phyloP scores from a whole-genome alignment of 2,113 vertebrate species.

The Typhlomys cinereus region DNA sequence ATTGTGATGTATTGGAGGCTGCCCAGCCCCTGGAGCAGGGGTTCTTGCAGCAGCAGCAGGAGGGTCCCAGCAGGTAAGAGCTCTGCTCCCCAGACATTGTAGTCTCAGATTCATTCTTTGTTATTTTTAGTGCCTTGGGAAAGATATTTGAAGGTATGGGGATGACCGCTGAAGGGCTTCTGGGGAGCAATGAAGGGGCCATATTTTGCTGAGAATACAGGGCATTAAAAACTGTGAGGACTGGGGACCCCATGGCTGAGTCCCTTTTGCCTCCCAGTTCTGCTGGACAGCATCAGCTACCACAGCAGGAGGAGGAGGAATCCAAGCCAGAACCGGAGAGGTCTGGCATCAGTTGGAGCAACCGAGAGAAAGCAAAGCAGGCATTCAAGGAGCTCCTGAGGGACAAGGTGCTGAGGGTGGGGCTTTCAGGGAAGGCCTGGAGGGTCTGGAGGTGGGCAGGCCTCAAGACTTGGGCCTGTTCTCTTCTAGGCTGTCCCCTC shows the following conservation, averaged over 20 bases:
- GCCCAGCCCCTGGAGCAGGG: slow-evolving; percentile 66
- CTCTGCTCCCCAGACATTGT: not conserved
- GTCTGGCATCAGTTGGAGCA: slow-evolving; percentile 82
- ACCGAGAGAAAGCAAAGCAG: slow-evolving; percentile 85
- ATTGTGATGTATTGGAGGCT: slow-evolving; percentile 66
- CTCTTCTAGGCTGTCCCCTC: slow-evolving; percentile 82
- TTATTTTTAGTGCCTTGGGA: not conserved
- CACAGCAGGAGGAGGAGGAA: slow-evolving; percentile 79
- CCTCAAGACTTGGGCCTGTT: slow-evolving; percentile 34
- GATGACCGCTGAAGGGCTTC: not conserved
- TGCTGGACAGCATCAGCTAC: slow-evolving; percentile 64
- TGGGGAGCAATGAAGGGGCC: not conserved
- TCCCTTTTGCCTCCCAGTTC: slow-evolving; percentile 64
- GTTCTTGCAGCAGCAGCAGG: slow-evolving; percentile 65
- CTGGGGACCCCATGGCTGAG: slow-evolving; percentile 33
- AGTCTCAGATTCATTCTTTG: not conserved
- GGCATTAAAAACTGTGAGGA: not conserved
- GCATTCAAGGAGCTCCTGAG: slow-evolving; percentile 86
- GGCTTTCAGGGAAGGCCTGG: slow-evolving; percentile 33
- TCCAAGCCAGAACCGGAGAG: slow-evolving; percentile 77
- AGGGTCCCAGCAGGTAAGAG: slow-evolving; percentile 77
- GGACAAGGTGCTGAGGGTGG: slow-evolving; percentile 80
- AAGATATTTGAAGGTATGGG: not conserved
- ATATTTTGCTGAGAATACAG: not conserved
- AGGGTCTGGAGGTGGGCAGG: slow-evolving; percentile 10